Evolutionary conservation across 2,888 invertebrate species (phyloP).

Genomic region (Phymatocera aterrima): DNA sequence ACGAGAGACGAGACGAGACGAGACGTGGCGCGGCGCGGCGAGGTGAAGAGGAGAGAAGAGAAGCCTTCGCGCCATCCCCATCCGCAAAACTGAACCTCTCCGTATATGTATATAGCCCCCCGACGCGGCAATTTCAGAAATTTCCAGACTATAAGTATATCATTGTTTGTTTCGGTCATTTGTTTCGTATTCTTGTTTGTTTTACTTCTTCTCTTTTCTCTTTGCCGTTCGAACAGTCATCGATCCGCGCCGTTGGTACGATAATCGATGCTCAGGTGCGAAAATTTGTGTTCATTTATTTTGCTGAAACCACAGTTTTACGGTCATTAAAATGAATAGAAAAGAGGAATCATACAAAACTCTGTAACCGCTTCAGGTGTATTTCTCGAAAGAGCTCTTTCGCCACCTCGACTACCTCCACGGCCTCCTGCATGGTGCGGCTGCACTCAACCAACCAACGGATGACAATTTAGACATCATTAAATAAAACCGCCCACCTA

Average conservation of each 20-base stretch:
- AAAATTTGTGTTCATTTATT: too few relatives aligned
- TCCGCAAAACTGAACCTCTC: not conserved
- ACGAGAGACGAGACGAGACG: slow-evolving; percentile 22
- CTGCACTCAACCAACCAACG: slow-evolving; percentile 51
- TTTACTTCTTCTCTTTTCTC: not conserved
- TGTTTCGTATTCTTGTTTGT: not conserved
- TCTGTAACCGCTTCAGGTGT: not conserved
- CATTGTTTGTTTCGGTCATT: slow-evolving; percentile 53
- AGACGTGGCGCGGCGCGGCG: slow-evolving; percentile 54
- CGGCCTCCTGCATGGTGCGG: slow-evolving; percentile 24
- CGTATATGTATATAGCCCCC: slow-evolving; percentile 46
- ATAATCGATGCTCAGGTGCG: not conserved
- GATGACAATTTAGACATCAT: slow-evolving; percentile 67
- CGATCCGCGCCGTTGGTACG: too few relatives aligned
- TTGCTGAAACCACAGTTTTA: not conserved
- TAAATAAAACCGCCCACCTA: slow-evolving; percentile 58
- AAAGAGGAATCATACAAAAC: not conserved
- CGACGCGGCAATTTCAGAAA: not conserved
- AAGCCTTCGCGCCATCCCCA: slow-evolving; percentile 38
- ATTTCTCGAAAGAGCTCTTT: slow-evolving; percentile 10
- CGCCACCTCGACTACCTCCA: not conserved
- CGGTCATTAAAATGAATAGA: slow-evolving; percentile 14
- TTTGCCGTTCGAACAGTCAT: not conserved
- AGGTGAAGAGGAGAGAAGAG: too few relatives aligned
- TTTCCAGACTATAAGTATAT: not conserved